Base-by-base conservation (phyloP, 2,113 vertebrate species). In the Grammomys surdaster region DNA sequence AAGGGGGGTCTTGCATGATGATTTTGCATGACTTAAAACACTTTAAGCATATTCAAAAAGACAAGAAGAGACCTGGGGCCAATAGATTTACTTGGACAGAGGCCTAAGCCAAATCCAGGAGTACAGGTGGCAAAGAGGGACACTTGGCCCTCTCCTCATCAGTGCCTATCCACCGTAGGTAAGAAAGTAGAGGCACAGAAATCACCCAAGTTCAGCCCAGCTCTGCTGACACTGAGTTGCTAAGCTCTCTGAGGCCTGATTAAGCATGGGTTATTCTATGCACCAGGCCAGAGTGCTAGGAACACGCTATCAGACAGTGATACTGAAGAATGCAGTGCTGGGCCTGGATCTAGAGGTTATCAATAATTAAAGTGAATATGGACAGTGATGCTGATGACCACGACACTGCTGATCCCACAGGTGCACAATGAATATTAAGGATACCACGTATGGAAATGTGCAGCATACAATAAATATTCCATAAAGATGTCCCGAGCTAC, bases 121-220 rank as follows among this genome's bases (percentile, higher is more conserved):
- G 13, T 48, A 46, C 17, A 9, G 43, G 33, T 65, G 65, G 56
- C 51, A 81, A 16, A 33, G 40, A 54, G 28, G 40, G 90, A 11
- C 1, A 26, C 70, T 0, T 89, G 36, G 26, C 28, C 7, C 24
- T 82, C 26, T 65, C 0, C 1, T 43, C 17, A 54, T 26, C 31
- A 48, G 5, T 0, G 1, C 3, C 56, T 28, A 6, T 33, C 12
- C 0, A 1, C 1, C 26, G 54, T 28, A 70, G n/a, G 26, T 7
- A 28, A 58, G 43, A 92, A 90, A 92, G 36, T 40, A 77, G 13
- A 91, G 82, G 60, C n/a, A 69, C 16, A 91, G 43, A 54, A 70
- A 80, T 81, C 58, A 76, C n/a, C 75, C 5, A 4, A 48, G 69
- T 63, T 70, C 13, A 2, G 19, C 43, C 48, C 9, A 51, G 13